Evolutionary conservation across 37 sponge, comb jelly and placozoan species (phyloP).

Genomic region (Spongilla lacustris): DNA sequence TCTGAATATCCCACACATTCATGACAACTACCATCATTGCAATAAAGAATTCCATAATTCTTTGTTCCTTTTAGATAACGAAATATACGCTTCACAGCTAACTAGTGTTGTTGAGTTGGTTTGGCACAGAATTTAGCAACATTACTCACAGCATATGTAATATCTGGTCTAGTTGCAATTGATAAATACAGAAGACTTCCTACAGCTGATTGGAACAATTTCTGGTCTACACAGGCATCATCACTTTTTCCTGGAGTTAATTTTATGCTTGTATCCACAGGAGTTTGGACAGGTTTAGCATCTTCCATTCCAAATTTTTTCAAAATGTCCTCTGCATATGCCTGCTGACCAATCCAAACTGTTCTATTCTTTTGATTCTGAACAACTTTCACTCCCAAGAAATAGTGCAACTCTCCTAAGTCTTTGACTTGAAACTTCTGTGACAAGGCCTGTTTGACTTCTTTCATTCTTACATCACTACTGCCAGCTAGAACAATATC

Average conservation of each 20-base stretch:
- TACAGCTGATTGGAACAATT: conserved; percentile 52
- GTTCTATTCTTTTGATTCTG: too few relatives aligned
- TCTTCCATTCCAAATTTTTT: conserved; percentile 58
- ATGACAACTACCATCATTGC: conserved; percentile 13
- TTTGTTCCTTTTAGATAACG: conserved; percentile 47
- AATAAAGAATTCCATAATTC: conserved; percentile 22
- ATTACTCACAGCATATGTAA: conserved; percentile 31
- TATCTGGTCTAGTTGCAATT: conserved; percentile 53
- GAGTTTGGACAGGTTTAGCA: conserved; percentile 19
- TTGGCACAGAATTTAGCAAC: conserved; percentile 25
- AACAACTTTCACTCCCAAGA: conserved; percentile 50
- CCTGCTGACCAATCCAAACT: too few relatives aligned
- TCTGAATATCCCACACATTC: conserved; percentile 31
- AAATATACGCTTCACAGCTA: conserved; percentile 36
- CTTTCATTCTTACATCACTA: neutral
- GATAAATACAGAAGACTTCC: conserved; percentile 56
- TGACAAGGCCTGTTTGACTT: conserved; percentile 24
- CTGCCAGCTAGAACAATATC: conserved; percentile 40
- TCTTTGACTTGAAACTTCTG: conserved; percentile 36
- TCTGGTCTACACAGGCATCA: conserved; percentile 37
- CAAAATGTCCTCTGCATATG: neutral
- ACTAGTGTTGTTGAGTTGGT: conserved; percentile 27
- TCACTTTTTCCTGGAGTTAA: conserved; percentile 17
- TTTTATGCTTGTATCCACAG: conserved; percentile 28
- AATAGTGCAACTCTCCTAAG: conserved; percentile 31